phyloP scores from a whole-genome alignment of 2,113 vertebrate genomes.

The Rhagologus leucostigma region DNA sequence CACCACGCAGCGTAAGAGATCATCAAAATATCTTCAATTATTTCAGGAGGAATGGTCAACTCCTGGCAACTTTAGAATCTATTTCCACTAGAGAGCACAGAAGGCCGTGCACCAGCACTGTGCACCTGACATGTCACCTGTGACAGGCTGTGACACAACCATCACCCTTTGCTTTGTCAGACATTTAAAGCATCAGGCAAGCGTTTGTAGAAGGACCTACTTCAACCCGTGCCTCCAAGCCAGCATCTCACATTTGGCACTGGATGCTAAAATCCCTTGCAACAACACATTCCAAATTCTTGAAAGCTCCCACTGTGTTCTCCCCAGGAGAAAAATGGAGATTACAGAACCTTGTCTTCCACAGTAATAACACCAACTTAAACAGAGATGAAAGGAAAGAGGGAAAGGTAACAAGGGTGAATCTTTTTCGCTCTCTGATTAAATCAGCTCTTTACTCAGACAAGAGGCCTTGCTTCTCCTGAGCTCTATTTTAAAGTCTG shows the following conservation, averaged over 20 bases:
- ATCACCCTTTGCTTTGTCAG: neutral
- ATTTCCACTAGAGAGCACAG: neutral
- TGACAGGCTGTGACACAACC: neutral
- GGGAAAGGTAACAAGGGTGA: neutral
- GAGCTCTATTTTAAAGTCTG: neutral
- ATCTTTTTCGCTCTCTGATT: neutral
- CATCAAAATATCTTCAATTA: neutral
- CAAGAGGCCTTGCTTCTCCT: neutral
- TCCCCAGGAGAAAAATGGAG: neutral
- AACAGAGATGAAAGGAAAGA: neutral
- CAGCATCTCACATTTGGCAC: neutral
- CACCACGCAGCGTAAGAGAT: rapidly evolving
- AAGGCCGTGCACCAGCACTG: rapidly evolving
- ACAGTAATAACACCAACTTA: neutral
- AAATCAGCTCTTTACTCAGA: neutral
- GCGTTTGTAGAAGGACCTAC: neutral
- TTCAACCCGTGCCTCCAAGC: neutral
- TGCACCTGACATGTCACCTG: neutral
- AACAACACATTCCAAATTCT: neutral
- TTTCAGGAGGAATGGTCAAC: neutral
- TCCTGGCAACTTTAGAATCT: neutral
- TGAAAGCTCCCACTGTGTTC: neutral
- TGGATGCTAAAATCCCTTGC: neutral
- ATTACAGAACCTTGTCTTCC: neutral
- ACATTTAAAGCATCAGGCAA: neutral